Evolutionary conservation across 2,888 invertebrate genomes (phyloP), one percentile per base, ranked within the genome.

Genomic region (Lissocephala sabroskyi): DNA sequence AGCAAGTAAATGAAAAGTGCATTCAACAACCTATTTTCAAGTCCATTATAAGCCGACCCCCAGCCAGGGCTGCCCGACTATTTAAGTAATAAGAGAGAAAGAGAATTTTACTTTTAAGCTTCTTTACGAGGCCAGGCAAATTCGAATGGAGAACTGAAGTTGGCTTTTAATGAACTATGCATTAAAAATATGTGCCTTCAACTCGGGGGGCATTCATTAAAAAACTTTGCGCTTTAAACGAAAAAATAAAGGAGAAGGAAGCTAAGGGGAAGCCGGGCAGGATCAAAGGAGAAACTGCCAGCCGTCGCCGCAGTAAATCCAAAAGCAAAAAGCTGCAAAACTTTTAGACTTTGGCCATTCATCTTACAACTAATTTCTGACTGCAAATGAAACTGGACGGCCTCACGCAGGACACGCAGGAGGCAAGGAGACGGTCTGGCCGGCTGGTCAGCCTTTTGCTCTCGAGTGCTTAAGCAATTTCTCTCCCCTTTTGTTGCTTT

Each of bases 191-290:
- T 78, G 65, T 67, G 60, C 65, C 49, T n/a, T n/a, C 56, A 66
- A 73, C 75, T 75, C 59, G 75, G n/a, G n/a, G 73, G 75, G 79
- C 73, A 73, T 78, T 73, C 73, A 73, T 73, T 78, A 78, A 71
- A 75, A 71, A 73, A 78, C 66, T 73, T 73, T 68, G 37, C 52
- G 52, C 67, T 71, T 77, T 64, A 70, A 77, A 66, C 58, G 64
- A 56, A 53, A 43, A 56, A n/a, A n/a, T n/a, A n/a, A n/a, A n/a
- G n/a, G n/a, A n/a, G n/a, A n/a, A n/a, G n/a, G n/a, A n/a, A n/a
- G n/a, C 55, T 62, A 65, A 61, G 58, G 52, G 51, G 52, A 42
- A 51, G 45, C 50, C 54, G 2, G 1, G 33, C 7, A 13, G 32
- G 29, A 3, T 13, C 11, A 2, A 10, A 43, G n/a, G 30, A 14